Conservation (phyloP, 2,797 vertebrate species). For the Pseudomugil tenellus region DNA sequence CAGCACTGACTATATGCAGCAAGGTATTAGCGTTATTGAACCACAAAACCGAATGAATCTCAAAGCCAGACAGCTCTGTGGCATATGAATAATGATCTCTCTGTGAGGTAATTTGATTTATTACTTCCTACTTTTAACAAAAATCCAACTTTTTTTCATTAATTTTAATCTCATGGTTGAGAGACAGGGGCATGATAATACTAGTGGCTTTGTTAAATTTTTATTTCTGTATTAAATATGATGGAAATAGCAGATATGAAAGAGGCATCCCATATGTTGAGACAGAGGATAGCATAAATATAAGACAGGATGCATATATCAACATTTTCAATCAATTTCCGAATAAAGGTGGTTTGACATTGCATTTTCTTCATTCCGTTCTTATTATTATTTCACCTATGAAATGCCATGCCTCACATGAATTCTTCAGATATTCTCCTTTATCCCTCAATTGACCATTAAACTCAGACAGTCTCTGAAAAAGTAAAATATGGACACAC, state of each 20-base stretch:
- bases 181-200: conserved; percentile 40
- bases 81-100: conserved; percentile 73
- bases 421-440: conserved; percentile 38
- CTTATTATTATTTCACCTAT: conserved; percentile 31
- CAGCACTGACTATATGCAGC: conserved; percentile 52
- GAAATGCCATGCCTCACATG: conserved; percentile 40
- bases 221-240: conserved; percentile 41
- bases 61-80: conserved; percentile 60
- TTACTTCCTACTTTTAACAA: conserved; percentile 56
- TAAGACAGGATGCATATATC: conserved; percentile 23
- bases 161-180: conserved; percentile 67
- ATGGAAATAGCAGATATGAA: conserved; percentile 20
- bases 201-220: conserved; percentile 38
- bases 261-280: conserved; percentile 1
- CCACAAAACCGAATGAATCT: conserved; percentile 63
- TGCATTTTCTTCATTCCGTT: conserved; percentile 42
- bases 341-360: conserved; percentile 29
- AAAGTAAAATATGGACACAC: conserved; percentile 21
- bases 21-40: conserved; percentile 67
- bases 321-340: conserved; percentile 18
- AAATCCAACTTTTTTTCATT: conserved; percentile 61
- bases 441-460: conserved; percentile 32
- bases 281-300: conserved; percentile 20
- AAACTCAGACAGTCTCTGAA: conserved; percentile 15
- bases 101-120: conserved; percentile 69